phyloP scores from a whole-genome alignment of 2,113 vertebrate species.

The Embiotoca jacksoni region DNA sequence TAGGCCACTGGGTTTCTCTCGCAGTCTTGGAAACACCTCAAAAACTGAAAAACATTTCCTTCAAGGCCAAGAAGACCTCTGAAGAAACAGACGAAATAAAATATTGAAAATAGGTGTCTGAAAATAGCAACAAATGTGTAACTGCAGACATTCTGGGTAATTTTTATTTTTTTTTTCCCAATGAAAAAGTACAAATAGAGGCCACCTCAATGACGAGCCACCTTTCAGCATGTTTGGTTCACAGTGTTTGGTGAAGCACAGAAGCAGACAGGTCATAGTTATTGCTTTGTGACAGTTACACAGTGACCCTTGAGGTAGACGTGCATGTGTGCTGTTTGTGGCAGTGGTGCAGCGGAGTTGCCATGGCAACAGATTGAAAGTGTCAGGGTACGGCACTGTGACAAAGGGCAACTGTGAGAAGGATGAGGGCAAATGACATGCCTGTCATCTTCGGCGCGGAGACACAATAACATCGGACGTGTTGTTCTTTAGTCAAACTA shows the following conservation, averaged over 20 bases:
- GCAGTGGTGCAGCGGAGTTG: constrained; percentile 42
- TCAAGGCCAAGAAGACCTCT: background rate
- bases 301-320: constrained; percentile 36
- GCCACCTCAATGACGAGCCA: too few species aligned
- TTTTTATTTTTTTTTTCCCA: too few species aligned
- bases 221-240: too few species aligned
- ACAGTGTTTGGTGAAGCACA: too few species aligned
- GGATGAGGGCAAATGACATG: constrained; percentile 36
- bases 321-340: background rate
- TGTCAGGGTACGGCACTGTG: constrained; percentile 36
- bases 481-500: too few species aligned
- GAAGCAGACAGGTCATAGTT: background rate
- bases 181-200: too few species aligned
- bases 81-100: background rate
- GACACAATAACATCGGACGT: too few species aligned
- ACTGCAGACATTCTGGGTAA: too few species aligned
- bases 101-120: background rate
- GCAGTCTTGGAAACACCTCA: constrained; percentile 43
- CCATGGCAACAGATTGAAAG: constrained; percentile 59
- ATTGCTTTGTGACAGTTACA: constrained; percentile 27
- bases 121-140: background rate
- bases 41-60: constrained; percentile 18
- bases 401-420: constrained; percentile 36
- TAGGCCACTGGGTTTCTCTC: constrained; percentile 65
- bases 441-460: background rate